Base-by-base conservation (phyloP, 2,113 vertebrate species). In the Sinosuthora webbiana region DNA sequence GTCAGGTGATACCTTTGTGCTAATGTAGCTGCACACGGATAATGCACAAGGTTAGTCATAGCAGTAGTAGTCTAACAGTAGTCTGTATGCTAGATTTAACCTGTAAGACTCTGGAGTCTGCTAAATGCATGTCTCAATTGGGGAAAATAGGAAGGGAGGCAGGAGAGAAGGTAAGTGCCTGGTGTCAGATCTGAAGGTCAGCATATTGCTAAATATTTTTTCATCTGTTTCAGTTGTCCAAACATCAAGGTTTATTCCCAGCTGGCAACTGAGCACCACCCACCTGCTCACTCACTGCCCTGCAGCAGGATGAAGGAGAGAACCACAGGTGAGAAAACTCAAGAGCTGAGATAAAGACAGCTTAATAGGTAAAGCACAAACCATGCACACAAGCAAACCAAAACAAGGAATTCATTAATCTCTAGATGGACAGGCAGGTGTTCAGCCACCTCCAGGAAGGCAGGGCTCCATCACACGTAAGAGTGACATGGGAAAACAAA, bases 381-480 rank as follows among this genome's bases (percentile, higher is more conserved):
- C 28, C 24, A 20, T 0, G 0, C 37, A 27, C 33, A 33, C 44
- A 52, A 45, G 13, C 39, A 52, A 45, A 79, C 24, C 11, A n/a
- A 65, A 59, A 16, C 44, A 59, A 57, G 37, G 23, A 52, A 52
- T 65, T 78, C 0, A 16, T 73, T 73, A 9, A 18, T 42, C 33
- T 24, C 52, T 65, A 41, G 20, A 18, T 35, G 28, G 28, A 10
- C 44, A 41, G 23, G 14, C 37, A 39, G 9, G 5, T n/a, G 17
- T 60, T 60, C 28, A 75, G 57, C 33, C 28, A n/a, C n/a, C 33
- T 45, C 20, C n/a, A 50, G 16, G 50, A 52, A 39, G 21, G 10
- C 42, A 24, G 27, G 27, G 27, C 27, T 78, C 37, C 23, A 30
- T 57, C 33, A 30, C 24, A 6, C 0, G 0, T n/a, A 21, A 15